Conservation (phyloP, 2,113 vertebrate genomes). For the Eleginops maclovinus region DNA sequence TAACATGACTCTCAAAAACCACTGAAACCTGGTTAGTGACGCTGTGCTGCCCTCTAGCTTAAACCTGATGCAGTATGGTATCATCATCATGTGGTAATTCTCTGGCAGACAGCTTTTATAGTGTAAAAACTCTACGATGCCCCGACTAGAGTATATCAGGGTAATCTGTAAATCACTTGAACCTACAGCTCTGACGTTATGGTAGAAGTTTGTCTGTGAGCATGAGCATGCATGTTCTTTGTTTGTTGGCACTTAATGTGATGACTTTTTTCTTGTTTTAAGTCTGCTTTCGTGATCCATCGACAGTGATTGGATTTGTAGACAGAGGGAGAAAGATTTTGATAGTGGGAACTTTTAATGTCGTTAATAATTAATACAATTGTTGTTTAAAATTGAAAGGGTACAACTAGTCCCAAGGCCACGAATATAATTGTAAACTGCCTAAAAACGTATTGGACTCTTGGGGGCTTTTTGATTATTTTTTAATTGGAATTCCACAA, state of each 20-base stretch:
- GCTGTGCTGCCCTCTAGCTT: slow-evolving; percentile 68
- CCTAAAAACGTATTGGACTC: slow-evolving; percentile 6
- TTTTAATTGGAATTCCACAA: neutral
- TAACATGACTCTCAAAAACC: slow-evolving; percentile 47
- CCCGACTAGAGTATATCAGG: slow-evolving; percentile 43
- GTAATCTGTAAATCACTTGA: slow-evolving; percentile 56
- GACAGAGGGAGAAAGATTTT: neutral
- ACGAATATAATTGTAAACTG: slow-evolving; percentile 10
- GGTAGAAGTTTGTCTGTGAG: slow-evolving; percentile 12
- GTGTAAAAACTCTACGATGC: slow-evolving; percentile 51
- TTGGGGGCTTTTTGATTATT: neutral
- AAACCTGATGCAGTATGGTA: slow-evolving; percentile 28
- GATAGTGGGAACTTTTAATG: slow-evolving; percentile 28
- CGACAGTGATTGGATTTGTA: slow-evolving; percentile 12
- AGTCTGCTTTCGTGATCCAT: slow-evolving; percentile 7
- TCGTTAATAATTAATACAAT: neutral
- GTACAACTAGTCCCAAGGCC: slow-evolving; percentile 1
- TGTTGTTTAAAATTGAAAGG: slow-evolving; percentile 15
- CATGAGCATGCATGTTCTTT: slow-evolving; percentile 17
- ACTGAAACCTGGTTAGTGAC: slow-evolving; percentile 38
- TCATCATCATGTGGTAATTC: slow-evolving; percentile 9
- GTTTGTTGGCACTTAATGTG: slow-evolving; percentile 38
- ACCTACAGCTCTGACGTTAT: slow-evolving; percentile 16
- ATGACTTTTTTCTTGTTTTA: slow-evolving; percentile 9
- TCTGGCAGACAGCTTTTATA: slow-evolving; percentile 25